Conservation (phyloP, 2,113 vertebrate genomes). For the Eulacestoma nigropectus region DNA sequence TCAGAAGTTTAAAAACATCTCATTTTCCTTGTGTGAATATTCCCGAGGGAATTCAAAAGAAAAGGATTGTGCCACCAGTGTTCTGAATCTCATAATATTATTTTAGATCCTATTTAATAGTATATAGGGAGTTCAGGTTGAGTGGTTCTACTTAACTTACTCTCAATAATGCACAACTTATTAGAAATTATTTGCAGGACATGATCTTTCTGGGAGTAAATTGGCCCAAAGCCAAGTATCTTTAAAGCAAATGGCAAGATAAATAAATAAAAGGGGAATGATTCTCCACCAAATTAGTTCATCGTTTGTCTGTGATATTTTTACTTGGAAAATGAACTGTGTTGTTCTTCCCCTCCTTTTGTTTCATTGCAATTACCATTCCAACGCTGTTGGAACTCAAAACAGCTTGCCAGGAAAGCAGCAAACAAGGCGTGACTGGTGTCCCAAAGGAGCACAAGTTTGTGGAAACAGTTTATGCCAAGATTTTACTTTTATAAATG, state of each 20-base stretch:
- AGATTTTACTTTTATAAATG: conserved; percentile 1
- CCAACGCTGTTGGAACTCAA: neutral
- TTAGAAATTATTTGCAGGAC: neutral
- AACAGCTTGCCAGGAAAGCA: neutral
- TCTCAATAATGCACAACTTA: neutral
- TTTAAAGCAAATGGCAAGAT: neutral
- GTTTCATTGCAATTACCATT: neutral
- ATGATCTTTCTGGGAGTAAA: neutral
- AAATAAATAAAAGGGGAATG: neutral
- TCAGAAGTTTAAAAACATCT: neutral
- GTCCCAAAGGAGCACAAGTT: neutral
- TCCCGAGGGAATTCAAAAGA: neutral
- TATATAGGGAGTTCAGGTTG: neutral
- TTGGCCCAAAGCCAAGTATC: neutral
- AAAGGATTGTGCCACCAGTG: neutral
- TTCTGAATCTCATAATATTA: neutral
- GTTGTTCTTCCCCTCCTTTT: neutral
- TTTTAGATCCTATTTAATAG: neutral
- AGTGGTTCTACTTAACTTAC: neutral
- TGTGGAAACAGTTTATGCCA: conserved; percentile 4
- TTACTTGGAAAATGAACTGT: neutral
- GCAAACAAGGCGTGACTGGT: neutral
- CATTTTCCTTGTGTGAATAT: neutral
- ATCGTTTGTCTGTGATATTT: neutral
- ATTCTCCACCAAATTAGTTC: neutral